These are phyloP conservation scores for Cavia aperea DNA, from an alignment of 2,113 vertebrate genomes.

Conservation along the genomic window DNA sequence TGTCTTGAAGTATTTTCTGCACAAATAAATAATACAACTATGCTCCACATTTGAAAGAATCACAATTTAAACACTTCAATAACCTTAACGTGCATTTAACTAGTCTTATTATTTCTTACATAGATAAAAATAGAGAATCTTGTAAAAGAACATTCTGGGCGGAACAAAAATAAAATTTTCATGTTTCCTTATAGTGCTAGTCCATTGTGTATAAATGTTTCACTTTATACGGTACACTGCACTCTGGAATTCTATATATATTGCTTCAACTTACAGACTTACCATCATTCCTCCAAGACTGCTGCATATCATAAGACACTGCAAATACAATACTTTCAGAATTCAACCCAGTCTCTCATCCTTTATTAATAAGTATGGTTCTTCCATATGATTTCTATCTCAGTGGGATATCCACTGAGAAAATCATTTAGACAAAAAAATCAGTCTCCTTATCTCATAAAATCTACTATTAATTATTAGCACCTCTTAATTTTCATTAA, in stretches of 20 bases:
- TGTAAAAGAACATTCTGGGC: neutral
- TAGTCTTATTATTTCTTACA: neutral
- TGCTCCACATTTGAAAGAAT: neutral
- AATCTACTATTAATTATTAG: neutral
- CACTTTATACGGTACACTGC: neutral
- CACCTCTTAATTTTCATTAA: neutral
- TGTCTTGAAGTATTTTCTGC: neutral
- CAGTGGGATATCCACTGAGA: neutral
- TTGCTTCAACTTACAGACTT: neutral
- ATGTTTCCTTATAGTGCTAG: neutral
- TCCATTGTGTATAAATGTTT: too few species aligned
- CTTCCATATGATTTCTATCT: neutral
- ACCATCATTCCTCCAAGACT: neutral
- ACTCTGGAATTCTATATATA: neutral
- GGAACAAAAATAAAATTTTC: neutral
- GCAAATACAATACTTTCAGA: neutral
- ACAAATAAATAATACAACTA: neutral
- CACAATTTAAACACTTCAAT: neutral
- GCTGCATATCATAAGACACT: neutral
- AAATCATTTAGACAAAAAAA: neutral
- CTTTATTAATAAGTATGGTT: neutral
- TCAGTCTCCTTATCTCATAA: neutral
- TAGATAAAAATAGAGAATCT: neutral
- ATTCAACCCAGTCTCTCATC: neutral
- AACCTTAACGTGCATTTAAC: neutral